Percentiles rank a stretch among this genome's conserved stretches.
phyloP scores from a whole-genome alignment of 2,797 vertebrate genomes.

The Cossypha caffra region DNA sequence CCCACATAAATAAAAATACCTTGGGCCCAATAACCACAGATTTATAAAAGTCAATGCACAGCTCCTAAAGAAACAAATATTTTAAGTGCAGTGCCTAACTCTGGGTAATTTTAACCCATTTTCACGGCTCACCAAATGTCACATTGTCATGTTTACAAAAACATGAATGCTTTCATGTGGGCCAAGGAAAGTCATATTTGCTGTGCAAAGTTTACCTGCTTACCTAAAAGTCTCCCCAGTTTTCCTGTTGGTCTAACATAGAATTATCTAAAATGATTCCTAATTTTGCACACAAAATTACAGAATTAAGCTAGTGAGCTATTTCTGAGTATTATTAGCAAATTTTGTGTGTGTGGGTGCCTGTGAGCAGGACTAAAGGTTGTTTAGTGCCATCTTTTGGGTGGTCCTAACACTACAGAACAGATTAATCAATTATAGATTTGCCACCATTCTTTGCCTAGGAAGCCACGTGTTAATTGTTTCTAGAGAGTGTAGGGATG shows the following conservation, averaged over 20 bases:
- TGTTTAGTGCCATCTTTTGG: conserved; percentile 78
- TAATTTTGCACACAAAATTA: conserved; percentile 8
- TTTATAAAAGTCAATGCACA: background rate
- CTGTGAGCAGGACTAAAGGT: background rate
- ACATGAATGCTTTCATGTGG: background rate
- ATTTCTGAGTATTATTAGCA: background rate
- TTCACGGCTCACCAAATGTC: background rate
- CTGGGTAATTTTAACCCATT: background rate
- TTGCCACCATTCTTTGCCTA: background rate
- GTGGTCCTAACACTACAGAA: conserved; percentile 69
- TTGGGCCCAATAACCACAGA: background rate
- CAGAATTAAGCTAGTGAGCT: background rate
- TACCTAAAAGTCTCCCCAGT: background rate
- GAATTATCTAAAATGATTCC: background rate
- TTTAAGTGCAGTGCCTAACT: background rate
- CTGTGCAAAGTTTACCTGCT: conserved; percentile 21
- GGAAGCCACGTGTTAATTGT: background rate
- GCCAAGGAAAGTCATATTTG: conserved; percentile 1
- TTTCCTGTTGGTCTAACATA: background rate
- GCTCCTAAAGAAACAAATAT: background rate
- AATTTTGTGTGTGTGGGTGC: background rate
- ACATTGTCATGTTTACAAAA: conserved; percentile 12
- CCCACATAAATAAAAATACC: background rate
- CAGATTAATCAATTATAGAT: background rate
- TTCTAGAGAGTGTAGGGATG: background rate